Conservation (phyloP, 2,113 vertebrate species). For the Budorcas taxicolor region DNA sequence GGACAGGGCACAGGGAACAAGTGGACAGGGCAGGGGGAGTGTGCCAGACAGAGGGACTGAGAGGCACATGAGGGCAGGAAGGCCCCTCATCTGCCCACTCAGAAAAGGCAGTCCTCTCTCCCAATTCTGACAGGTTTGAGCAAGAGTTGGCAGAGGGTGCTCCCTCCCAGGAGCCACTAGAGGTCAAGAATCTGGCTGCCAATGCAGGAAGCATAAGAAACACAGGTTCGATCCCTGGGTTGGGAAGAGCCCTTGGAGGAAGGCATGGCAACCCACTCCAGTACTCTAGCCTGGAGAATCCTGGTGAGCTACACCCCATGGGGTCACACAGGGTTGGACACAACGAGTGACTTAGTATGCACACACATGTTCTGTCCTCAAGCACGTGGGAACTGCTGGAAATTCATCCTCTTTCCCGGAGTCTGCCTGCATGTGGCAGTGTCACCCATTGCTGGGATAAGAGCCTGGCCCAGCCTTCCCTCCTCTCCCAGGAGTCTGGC, state of each 20-base stretch:
- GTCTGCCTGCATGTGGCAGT: conserved; percentile 73
- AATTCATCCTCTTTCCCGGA: conserved; percentile 67
- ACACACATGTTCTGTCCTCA: neutral
- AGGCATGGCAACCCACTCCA: neutral
- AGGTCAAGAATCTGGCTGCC: neutral
- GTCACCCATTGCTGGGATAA: conserved; percentile 74
- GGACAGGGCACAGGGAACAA: neutral
- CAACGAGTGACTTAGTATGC: neutral
- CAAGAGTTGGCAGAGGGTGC: neutral
- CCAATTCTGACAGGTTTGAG: neutral
- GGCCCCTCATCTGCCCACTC: neutral
- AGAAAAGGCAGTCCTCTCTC: neutral
- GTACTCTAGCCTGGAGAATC: neutral
- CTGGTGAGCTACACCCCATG: neutral
- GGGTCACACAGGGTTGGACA: neutral
- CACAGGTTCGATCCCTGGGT: neutral
- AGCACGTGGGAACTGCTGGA: neutral
- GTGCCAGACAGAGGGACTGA: neutral
- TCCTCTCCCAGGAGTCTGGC: conserved; percentile 63
- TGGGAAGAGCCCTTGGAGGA: neutral
- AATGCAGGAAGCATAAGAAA: neutral
- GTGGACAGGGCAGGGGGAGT: neutral
- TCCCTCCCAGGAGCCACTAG: neutral
- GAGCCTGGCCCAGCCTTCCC: conserved; percentile 65
- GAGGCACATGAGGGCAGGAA: neutral